Evolutionary conservation across 2,888 invertebrate species (phyloP).

Genomic region (Trachelus tabidus): DNA sequence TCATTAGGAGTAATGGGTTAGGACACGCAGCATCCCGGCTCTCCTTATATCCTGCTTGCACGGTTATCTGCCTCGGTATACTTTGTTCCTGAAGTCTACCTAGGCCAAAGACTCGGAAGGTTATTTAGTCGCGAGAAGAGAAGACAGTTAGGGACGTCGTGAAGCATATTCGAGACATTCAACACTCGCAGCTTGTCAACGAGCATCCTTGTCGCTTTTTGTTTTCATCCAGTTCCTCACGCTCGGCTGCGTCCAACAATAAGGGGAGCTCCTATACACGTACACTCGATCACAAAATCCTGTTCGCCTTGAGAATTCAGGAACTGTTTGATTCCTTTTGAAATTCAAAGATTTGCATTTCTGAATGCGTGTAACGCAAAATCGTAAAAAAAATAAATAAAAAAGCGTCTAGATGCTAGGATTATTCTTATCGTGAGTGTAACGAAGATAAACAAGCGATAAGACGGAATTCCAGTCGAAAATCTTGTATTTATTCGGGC

Average conservation of each 20-base stretch:
- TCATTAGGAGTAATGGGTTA: background rate
- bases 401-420: background rate
- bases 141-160: background rate
- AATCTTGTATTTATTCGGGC: background rate
- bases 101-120: background rate
- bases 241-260: background rate
- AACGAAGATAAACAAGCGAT: background rate
- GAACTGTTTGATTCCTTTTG: too few relatives aligned
- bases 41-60: background rate
- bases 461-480: background rate
- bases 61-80: background rate
- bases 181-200: background rate
- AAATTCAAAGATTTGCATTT: background rate
- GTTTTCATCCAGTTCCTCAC: background rate
- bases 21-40: background rate
- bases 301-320: background rate
- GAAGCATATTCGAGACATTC: background rate
- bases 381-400: background rate
- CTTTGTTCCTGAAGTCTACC: background rate
- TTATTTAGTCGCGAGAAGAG: background rate
- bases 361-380: background rate
- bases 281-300: background rate
- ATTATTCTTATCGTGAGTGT: background rate
- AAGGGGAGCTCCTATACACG: background rate
- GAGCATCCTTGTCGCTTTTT: background rate